Conservation (phyloP, 2,888 invertebrate genomes). For the Agrotis segetum region DNA sequence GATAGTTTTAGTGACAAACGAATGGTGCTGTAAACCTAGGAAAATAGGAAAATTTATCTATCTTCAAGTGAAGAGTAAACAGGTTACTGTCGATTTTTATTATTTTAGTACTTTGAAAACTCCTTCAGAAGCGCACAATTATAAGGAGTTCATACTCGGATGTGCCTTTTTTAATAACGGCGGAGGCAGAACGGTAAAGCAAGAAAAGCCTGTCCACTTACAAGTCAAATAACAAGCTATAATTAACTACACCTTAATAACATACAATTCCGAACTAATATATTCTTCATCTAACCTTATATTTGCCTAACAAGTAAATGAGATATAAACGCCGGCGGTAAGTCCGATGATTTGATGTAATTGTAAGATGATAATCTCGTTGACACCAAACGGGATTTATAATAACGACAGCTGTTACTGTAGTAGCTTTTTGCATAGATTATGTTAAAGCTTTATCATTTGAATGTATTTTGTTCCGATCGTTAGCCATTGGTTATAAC, state of each 20-base stretch:
- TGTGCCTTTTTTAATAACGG: too few species aligned
- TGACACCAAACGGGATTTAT: constrained; percentile 44
- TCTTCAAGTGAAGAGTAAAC: too few species aligned
- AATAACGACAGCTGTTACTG: constrained; percentile 45
- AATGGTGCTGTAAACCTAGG: too few species aligned
- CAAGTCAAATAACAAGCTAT: not conserved
- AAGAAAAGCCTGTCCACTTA: too few species aligned
- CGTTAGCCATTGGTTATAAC: not conserved
- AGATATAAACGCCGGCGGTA: constrained; percentile 14
- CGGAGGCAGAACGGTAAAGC: too few species aligned
- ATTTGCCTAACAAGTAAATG: constrained; percentile 42
- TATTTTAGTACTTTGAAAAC: too few species aligned
- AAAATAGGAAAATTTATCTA: too few species aligned
- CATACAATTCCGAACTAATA: constrained; percentile 8
- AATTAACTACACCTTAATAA: not conserved
- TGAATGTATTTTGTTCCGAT: constrained; percentile 16
- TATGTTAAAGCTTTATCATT: constrained; percentile 5
- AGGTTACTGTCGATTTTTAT: too few species aligned
- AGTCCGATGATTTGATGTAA: constrained; percentile 44
- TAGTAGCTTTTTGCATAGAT: constrained; percentile 21
- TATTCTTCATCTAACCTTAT: constrained; percentile 17
- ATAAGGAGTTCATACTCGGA: too few species aligned
- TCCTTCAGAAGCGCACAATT: too few species aligned
- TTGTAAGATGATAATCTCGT: constrained; percentile 22
- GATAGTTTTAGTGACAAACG: too few species aligned